phyloP scores from a whole-genome alignment of 2,888 invertebrate genomes.

The Caenorhabditis japonica region DNA sequence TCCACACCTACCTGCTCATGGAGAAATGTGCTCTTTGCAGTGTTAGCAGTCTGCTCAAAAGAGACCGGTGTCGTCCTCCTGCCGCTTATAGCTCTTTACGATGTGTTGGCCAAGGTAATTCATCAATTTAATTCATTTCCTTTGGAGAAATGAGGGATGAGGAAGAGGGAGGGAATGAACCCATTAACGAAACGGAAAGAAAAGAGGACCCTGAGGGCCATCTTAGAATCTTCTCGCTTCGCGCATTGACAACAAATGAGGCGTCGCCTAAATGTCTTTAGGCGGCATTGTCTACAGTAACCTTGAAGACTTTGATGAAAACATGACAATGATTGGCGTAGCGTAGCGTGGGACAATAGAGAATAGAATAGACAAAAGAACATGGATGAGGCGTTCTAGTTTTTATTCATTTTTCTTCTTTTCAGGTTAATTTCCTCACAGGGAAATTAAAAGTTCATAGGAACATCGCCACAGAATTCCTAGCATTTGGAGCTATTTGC shows the following conservation, averaged over 20 bases:
- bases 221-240: too few species aligned
- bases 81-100: conserved; percentile 21
- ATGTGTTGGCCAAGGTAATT: conserved; percentile 31
- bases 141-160: neutral
- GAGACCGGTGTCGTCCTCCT: conserved; percentile 52
- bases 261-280: conserved; percentile 35
- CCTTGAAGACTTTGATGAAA: conserved; percentile 40
- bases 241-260: conserved; percentile 48
- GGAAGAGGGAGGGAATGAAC: conserved; percentile 2
- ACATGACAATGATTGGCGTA: conserved; percentile 11
- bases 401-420: neutral
- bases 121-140: conserved; percentile 8
- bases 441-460: conserved; percentile 12
- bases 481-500: conserved; percentile 80
- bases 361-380: too few species aligned
- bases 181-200: conserved; percentile 45
- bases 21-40: conserved; percentile 12
- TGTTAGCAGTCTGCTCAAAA: conserved; percentile 43
- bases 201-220: conserved; percentile 5
- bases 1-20: neutral
- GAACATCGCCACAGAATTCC: conserved; percentile 6
- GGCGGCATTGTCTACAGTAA: conserved; percentile 50
- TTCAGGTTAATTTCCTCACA: conserved; percentile 22
- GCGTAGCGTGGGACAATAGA: conserved; percentile 4
- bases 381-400: too few species aligned